These are phyloP conservation scores for Julus scanicus DNA, from an alignment of 2,888 invertebrate genomes.

Conservation along the genomic window DNA sequence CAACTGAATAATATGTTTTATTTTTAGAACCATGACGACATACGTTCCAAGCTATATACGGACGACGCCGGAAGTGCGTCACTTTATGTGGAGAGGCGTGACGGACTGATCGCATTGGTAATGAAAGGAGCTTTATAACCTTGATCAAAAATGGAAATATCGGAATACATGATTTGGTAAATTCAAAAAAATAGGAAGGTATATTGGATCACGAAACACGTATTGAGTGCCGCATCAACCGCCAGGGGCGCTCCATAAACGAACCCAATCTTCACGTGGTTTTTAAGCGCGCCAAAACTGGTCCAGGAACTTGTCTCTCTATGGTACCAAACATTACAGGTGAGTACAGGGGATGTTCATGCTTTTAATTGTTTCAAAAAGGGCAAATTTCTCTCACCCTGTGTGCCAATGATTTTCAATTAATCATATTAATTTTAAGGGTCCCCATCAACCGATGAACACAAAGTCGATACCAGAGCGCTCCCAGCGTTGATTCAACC, in stretches of 20 bases:
- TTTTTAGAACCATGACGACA: neutral
- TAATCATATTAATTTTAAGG: neutral
- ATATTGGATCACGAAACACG: conserved; percentile 9
- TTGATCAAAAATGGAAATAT: no score
- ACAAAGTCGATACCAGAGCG: neutral
- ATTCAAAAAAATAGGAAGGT: no score
- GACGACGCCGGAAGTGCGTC: conserved; percentile 14
- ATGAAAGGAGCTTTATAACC: no score
- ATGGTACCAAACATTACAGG: neutral
- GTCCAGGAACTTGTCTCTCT: neutral
- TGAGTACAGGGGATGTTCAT: neutral
- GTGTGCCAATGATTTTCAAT: no score
- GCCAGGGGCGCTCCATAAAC: neutral
- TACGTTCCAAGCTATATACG: conserved; percentile 36
- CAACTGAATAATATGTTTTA: neutral
- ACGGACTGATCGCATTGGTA: conserved; percentile 11
- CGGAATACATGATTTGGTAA: no score
- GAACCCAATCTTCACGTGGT: neutral
- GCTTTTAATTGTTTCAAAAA: no score
- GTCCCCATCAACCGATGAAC: neutral
- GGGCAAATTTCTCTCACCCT: no score
- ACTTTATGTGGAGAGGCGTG: neutral
- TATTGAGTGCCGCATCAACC: neutral
- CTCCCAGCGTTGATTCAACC: conserved; percentile 30
- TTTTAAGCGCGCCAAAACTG: neutral